Evolutionary conservation across 2,113 vertebrate species (phyloP).

Genomic region (Arothron firmamentum): DNA sequence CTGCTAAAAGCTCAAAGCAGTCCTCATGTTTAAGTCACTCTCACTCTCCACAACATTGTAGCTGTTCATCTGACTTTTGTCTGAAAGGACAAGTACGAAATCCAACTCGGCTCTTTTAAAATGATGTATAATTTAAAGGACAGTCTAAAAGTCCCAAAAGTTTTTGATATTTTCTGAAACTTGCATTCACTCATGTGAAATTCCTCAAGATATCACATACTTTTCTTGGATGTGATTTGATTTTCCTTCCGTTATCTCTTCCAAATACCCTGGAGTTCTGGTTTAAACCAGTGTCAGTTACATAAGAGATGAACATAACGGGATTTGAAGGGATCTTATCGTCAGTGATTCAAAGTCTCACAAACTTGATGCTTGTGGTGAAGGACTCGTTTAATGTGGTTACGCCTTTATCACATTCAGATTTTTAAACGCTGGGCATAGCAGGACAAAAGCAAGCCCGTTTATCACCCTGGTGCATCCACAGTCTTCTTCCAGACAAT

Average conservation of each 20-base stretch:
- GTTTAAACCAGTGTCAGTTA: constrained; percentile 1
- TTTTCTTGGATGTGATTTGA: background rate
- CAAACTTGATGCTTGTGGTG: background rate
- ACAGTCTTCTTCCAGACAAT: constrained; percentile 47
- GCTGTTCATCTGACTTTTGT: too few relatives aligned
- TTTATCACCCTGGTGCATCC: constrained; percentile 36
- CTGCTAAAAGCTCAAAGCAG: too few relatives aligned
- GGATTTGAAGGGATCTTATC: background rate
- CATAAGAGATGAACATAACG: constrained; percentile 10
- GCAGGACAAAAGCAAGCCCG: constrained; percentile 24
- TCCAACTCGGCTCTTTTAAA: too few relatives aligned
- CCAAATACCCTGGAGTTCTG: background rate
- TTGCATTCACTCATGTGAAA: too few relatives aligned
- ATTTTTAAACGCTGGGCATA: constrained; percentile 1
- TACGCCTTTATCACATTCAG: constrained; percentile 9
- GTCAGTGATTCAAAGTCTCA: background rate
- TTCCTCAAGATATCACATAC: background rate
- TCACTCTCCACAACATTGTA: too few relatives aligned
- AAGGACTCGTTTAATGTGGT: constrained; percentile 10
- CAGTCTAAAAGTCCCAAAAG: too few relatives aligned
- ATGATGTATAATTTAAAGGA: too few relatives aligned
- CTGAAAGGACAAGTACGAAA: too few relatives aligned
- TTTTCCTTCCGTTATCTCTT: background rate
- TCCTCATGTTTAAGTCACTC: too few relatives aligned
- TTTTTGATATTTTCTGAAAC: too few relatives aligned